Conservation (phyloP, 53 echinoderm and acorn worm genomes). For the Arbacia lixula region DNA sequence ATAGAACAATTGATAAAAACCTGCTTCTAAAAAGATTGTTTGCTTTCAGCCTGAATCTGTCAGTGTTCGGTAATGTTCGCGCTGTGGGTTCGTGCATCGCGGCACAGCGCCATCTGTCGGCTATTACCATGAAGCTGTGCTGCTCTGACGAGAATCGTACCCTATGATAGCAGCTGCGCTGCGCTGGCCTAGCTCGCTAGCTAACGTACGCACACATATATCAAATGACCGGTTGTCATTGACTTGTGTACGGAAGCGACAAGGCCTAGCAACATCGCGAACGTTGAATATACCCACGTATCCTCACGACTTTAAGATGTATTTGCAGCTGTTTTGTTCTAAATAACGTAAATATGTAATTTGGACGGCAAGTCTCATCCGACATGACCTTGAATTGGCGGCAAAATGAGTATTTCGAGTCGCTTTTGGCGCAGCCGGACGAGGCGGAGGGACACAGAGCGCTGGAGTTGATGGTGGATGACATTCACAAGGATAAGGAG, state of each 20-base stretch:
- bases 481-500: constrained; percentile 90
- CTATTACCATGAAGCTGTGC: too few relatives aligned
- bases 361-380: not conserved
- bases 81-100: too few relatives aligned
- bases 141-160: too few relatives aligned
- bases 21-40: too few relatives aligned
- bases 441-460: constrained; percentile 70
- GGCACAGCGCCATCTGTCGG: too few relatives aligned
- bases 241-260: constrained; percentile 34
- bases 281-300: not conserved
- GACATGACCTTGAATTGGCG: constrained; percentile 93
- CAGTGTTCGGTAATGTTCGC: too few relatives aligned
- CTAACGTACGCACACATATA: too few relatives aligned
- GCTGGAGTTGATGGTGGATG: constrained; percentile 92
- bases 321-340: not conserved
- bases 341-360: not conserved
- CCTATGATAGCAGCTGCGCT: too few relatives aligned
- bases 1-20: too few relatives aligned
- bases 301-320: not conserved
- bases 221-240: too few relatives aligned
- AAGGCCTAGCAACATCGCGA: constrained; percentile 12
- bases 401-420: constrained; percentile 85
- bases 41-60: too few relatives aligned
- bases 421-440: constrained; percentile 74
- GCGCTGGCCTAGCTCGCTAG: too few relatives aligned